Evolutionary conservation across 2,113 vertebrate species (phyloP).

Genomic region (Eurystomus gularis): DNA sequence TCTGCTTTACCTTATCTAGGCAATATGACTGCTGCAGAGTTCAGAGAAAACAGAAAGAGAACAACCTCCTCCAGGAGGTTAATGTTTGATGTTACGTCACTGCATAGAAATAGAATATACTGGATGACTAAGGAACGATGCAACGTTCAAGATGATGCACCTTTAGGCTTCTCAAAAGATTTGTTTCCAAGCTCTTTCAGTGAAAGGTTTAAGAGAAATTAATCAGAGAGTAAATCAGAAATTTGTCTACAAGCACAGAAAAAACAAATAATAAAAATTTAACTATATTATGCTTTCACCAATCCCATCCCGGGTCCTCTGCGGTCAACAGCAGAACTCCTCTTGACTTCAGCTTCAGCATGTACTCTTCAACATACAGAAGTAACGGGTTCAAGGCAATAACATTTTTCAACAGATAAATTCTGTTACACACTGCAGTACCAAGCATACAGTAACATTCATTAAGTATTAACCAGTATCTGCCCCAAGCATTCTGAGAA

Average conservation of each 20-base stretch:
- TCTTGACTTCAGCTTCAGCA: not conserved
- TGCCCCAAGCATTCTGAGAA: not conserved
- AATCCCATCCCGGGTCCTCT: not conserved
- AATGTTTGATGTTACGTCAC: not conserved
- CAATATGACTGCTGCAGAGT: not conserved
- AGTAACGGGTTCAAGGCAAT: not conserved
- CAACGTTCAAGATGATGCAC: not conserved
- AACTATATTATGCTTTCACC: conserved; percentile 1
- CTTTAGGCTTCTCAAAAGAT: not conserved
- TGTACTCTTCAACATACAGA: not conserved
- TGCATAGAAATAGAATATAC: not conserved
- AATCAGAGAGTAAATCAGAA: not conserved
- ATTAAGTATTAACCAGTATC: not conserved
- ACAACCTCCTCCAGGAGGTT: not conserved
- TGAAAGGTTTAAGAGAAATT: conserved; percentile 1
- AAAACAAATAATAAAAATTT: not conserved
- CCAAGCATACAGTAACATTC: not conserved
- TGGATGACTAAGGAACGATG: not conserved
- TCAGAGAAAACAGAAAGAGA: not conserved
- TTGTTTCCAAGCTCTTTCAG: not conserved
- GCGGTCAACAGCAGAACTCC: not conserved
- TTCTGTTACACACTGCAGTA: not conserved
- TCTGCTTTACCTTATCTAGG: not conserved
- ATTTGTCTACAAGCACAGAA: not conserved
- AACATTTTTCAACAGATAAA: not conserved